Base-by-base conservation (phyloP, 2,797 vertebrate species). In the Gymnoscopelus braueri region DNA sequence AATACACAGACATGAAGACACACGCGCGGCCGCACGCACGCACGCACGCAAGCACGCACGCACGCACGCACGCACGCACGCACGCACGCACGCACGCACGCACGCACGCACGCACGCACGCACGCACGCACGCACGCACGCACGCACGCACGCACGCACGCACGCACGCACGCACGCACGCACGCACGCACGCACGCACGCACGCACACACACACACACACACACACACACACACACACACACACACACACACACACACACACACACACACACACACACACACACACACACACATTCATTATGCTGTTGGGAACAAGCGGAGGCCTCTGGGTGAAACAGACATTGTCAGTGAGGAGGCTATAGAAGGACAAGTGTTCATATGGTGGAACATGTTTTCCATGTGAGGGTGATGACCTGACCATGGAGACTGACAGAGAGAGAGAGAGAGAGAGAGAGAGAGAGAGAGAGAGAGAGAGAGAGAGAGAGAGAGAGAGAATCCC, bases 401-500 rank as follows among this genome's bases (percentile, higher is more conserved):
- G 63, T 51, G 44, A 69, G 73, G 63, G 70, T 68, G 78, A 71
- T 69, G 69, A 74, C 47, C 23, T 67, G 72, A 71, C 66, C 76
- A 63, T 51, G n/a, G 11, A 50, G 11, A 51, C 13, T 4, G 50
- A 15, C 12, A 44, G 39, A 3, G 67, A 75, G 71, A 67, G 80
- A 80, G 58, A 70, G 71, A 75, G 67, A 86, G 60, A 82, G 80
- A 81, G 78, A 64, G 44, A 12, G 79, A 78, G 81, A 67, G 64
- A 77, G 72, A 77, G 49, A 44, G 39, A 3, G 67, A 75, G 71
- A 69, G 80, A 80, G 60, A 70, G 70, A 75, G 67, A 86, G 60
- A 82, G 80, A 80, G 77, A 63, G 44, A 11, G 78, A 78, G 81
- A 67, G 63, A 77, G 72, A 77, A 82, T 73, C 84, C 85, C 69